These are phyloP conservation scores for Herpailurus yagouaroundi DNA, from an alignment of 2,113 vertebrate genomes.

Conservation along the genomic window DNA sequence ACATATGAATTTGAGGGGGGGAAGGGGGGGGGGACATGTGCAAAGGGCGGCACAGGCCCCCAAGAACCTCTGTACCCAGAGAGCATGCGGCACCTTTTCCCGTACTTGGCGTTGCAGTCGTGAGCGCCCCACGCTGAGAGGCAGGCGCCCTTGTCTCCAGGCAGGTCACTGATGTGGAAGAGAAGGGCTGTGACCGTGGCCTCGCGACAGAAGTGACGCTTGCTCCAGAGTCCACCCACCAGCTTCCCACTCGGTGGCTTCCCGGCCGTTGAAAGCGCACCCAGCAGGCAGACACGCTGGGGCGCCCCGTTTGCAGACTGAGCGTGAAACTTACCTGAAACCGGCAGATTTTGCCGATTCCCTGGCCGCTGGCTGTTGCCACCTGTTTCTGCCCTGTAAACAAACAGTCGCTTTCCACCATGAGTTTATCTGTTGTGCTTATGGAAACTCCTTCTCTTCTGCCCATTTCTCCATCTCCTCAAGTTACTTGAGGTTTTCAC, in stretches of 20 bases:
- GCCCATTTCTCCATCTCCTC: not conserved
- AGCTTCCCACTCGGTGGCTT: rapidly evolving
- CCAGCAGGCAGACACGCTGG: no score
- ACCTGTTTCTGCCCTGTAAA: not conserved
- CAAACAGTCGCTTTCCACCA: not conserved
- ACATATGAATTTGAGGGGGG: rapidly evolving
- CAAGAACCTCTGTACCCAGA: not conserved
- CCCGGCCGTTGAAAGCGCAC: no score
- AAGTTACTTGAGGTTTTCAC: not conserved
- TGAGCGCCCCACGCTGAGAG: no score
- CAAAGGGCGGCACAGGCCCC: not conserved
- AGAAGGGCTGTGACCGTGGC: not conserved
- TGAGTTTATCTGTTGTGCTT: not conserved
- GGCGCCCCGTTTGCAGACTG: no score
- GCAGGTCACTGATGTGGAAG: not conserved
- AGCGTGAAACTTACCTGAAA: not conserved
- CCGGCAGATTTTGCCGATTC: rapidly evolving
- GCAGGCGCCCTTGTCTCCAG: rapidly evolving
- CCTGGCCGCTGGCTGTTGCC: not conserved
- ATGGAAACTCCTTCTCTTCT: not conserved
- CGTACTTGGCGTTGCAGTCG: rapidly evolving
- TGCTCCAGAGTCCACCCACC: rapidly evolving
- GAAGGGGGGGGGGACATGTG: not conserved
- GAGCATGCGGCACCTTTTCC: not conserved
- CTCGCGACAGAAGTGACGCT: rapidly evolving